These are phyloP conservation scores for Thecocarcelia acutangulata DNA, from an alignment of 2,888 invertebrate species.

Conservation along the genomic window DNA sequence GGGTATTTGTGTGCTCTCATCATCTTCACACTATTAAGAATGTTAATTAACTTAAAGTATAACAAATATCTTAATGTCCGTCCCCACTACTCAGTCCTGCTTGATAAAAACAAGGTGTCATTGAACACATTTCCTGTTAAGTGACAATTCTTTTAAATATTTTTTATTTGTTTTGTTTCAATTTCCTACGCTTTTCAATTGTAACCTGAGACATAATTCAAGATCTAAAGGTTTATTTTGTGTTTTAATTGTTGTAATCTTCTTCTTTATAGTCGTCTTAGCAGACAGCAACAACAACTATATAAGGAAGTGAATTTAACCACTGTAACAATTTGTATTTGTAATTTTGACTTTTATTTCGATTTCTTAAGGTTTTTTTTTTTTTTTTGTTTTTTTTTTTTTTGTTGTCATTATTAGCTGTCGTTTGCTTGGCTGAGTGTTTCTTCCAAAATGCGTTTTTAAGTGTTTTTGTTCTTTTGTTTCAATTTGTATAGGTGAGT, in stretches of 20 bases:
- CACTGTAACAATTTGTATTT: constrained; percentile 65
- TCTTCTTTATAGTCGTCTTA: constrained; percentile 39
- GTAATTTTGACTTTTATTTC: constrained; percentile 59
- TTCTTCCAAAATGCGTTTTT: constrained; percentile 65
- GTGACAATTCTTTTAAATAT: constrained; percentile 19
- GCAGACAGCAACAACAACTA: constrained; percentile 2
- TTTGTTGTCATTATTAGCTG: constrained; percentile 26
- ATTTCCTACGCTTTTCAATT: constrained; percentile 68
- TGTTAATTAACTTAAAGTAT: constrained; percentile 21
- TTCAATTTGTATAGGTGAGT: constrained; percentile 27
- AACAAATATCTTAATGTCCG: not conserved
- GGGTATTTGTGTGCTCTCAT: not conserved
- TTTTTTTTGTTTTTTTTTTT: constrained; percentile 24
- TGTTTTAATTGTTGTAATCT: constrained; percentile 55
- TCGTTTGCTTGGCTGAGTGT: constrained; percentile 12
- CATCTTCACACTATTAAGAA: too few species aligned
- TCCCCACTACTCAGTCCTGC: not conserved
- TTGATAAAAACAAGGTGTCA: constrained; percentile 49
- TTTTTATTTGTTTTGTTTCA: constrained; percentile 21
- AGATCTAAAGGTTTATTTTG: constrained; percentile 55
- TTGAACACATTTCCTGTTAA: constrained; percentile 65
- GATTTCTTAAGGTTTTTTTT: constrained; percentile 55
- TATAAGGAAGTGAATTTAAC: constrained; percentile 65
- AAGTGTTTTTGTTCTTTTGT: constrained; percentile 57
- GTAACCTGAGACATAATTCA: constrained; percentile 68